These are phyloP conservation scores for Melanotaenia parkinsoni DNA, from an alignment of 2,797 vertebrate species.

Conservation along the genomic window DNA sequence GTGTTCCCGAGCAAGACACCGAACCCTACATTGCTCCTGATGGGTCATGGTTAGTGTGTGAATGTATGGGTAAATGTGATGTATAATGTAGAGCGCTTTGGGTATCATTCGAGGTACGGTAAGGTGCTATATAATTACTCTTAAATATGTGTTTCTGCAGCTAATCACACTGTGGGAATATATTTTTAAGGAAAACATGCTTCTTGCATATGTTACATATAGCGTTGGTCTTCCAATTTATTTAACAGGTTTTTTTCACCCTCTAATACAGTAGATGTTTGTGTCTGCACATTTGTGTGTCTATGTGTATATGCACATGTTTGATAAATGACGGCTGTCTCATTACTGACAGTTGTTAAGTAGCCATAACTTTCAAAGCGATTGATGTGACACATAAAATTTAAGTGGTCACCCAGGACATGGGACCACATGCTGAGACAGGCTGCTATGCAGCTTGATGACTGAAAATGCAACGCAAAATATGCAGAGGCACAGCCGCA, in stretches of 20 bases:
- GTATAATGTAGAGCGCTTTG: too few relatives aligned
- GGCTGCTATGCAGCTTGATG: slow-evolving; percentile 30
- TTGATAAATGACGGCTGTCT: slow-evolving; percentile 71
- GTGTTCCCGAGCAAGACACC: too few relatives aligned
- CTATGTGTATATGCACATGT: neutral
- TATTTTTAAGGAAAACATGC: slow-evolving; percentile 9
- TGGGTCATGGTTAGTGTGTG: too few relatives aligned
- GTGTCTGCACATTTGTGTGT: slow-evolving; percentile 21
- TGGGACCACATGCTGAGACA: slow-evolving; percentile 54
- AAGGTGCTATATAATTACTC: too few relatives aligned
- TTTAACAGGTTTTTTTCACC: slow-evolving; percentile 12
- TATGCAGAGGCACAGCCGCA: slow-evolving; percentile 46
- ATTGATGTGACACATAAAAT: slow-evolving; percentile 60
- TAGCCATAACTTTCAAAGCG: slow-evolving; percentile 63
- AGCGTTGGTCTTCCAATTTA: slow-evolving; percentile 13
- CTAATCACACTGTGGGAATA: slow-evolving; percentile 11
- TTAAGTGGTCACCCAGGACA: slow-evolving; percentile 69
- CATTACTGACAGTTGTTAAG: slow-evolving; percentile 63
- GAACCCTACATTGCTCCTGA: too few relatives aligned
- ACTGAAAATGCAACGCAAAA: slow-evolving; percentile 54
- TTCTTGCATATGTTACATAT: slow-evolving; percentile 6
- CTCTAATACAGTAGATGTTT: slow-evolving; percentile 30
- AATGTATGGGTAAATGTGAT: too few relatives aligned
- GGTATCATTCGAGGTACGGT: too few relatives aligned
- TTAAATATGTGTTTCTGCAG: slow-evolving; percentile 25